Evolutionary conservation across 2,113 vertebrate genomes (phyloP), one percentile per base, ranked within the genome.

Genomic region (Dipodomys merriami): DNA sequence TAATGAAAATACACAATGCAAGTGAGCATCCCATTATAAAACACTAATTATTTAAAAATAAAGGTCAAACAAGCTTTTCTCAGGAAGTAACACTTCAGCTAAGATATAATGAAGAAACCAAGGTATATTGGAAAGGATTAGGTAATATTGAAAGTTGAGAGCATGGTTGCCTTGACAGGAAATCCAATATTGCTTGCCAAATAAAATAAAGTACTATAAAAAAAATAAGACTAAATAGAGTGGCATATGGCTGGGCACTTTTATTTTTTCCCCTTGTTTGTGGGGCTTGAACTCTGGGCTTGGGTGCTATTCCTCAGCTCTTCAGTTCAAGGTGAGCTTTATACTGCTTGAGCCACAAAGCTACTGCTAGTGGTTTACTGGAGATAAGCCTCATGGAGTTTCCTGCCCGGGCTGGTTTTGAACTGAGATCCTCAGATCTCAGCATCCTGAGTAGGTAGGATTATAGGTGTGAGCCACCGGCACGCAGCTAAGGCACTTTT

Each of bases 31-130:
- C 10, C 27, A 69, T 18, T 73, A 25, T 19, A 16, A 80, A 64
- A 25, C 22, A 64, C 22, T 5, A 62, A 25, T 64, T 64, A 57
- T 57, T 57, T 57, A 15, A 57, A 64, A 64, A 25, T 23, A 91
- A 57, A 44, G 76, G 25, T 67, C 35, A 86, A 62, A 68, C 35
- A 89, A 91, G 35, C 67, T 39, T 64, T 71, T 20, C 72, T 79
- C 62, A 91, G 46, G 85, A 88, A 84, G 44, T 76, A 76, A 91
- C 74, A 85, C 11, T 86, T 83, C 35, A 91, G 30, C 2, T 88
- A 69, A 13, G 12, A 16, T 39, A 74, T 49, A 35, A 83, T 86
- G 71, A 83, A 86, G 57, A 15, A 89, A 67, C 16, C 49, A 65
- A 78, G 49, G 71, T 39, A 67, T 60, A 23, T n/a, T 25, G 83